Evolutionary conservation across 2,888 invertebrate species (phyloP).

Genomic region (Leptura quadrifasciata): DNA sequence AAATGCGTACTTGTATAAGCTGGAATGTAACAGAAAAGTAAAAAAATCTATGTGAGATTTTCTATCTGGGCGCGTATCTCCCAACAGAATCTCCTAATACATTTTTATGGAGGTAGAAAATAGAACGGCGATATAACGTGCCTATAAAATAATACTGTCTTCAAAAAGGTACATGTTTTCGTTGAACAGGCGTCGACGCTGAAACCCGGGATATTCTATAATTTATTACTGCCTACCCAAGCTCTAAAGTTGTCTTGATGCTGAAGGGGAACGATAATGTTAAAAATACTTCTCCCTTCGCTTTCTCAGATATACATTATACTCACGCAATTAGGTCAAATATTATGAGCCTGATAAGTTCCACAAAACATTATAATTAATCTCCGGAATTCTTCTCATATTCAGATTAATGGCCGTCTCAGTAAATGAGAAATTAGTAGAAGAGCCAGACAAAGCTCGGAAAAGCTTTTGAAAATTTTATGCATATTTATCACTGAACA

Average conservation of each 20-base stretch:
- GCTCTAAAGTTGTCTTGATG: constrained; percentile 23
- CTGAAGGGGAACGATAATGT: constrained; percentile 2
- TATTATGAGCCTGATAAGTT: constrained; percentile 18
- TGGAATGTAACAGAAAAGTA: neutral
- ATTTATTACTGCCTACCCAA: constrained; percentile 34
- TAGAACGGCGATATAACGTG: constrained; percentile 29
- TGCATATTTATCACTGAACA: too few species aligned
- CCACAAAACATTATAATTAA: constrained; percentile 21
- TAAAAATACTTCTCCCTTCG: constrained; percentile 5
- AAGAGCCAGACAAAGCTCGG: neutral
- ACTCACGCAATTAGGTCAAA: constrained; percentile 30
- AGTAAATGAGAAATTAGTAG: neutral
- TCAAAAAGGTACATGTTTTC: constrained; percentile 30
- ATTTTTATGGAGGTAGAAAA: constrained; percentile 30
- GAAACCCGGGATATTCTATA: constrained; percentile 12
- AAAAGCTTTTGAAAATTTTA: constrained; percentile 16
- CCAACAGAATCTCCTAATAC: constrained; percentile 14
- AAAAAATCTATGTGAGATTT: neutral
- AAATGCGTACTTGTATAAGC: neutral
- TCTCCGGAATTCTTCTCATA: constrained; percentile 8
- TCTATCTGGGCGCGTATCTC: neutral
- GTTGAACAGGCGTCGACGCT: neutral
- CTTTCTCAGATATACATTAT: constrained; percentile 24
- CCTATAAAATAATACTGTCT: constrained; percentile 26
- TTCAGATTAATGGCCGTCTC: constrained; percentile 7